These are phyloP conservation scores for Chloropsis cyanopogon DNA, from an alignment of 2,113 vertebrate genomes.

Conservation along the genomic window DNA sequence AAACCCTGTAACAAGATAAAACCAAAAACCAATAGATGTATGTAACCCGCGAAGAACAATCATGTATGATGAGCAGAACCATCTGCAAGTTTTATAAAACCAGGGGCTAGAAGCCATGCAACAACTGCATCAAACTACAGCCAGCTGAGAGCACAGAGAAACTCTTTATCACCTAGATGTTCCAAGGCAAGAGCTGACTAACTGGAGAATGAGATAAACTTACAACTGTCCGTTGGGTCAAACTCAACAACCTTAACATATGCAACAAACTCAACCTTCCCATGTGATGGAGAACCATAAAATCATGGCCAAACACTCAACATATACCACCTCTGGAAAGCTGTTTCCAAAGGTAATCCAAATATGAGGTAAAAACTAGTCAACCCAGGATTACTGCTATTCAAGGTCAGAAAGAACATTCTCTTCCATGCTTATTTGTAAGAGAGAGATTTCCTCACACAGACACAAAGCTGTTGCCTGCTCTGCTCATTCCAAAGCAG, in stretches of 20 bases:
- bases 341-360: neutral
- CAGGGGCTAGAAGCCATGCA: neutral
- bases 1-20: neutral
- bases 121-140: neutral
- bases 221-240: neutral
- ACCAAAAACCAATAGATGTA: neutral
- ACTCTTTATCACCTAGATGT: neutral
- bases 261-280: neutral
- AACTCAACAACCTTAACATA: neutral
- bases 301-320: neutral
- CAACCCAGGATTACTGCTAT: neutral
- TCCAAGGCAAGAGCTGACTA: neutral
- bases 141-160: neutral
- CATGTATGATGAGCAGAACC: rapidly evolving
- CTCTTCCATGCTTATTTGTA: neutral
- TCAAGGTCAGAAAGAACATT: neutral
- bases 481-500: neutral
- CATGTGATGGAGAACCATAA: neutral
- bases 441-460: neutral
- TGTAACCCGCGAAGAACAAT: neutral
- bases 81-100: neutral
- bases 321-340: neutral
- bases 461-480: neutral
- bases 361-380: neutral
- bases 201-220: neutral